Evolutionary conservation across 2,888 invertebrate genomes (phyloP).

Genomic region (Brenthis ino): DNA sequence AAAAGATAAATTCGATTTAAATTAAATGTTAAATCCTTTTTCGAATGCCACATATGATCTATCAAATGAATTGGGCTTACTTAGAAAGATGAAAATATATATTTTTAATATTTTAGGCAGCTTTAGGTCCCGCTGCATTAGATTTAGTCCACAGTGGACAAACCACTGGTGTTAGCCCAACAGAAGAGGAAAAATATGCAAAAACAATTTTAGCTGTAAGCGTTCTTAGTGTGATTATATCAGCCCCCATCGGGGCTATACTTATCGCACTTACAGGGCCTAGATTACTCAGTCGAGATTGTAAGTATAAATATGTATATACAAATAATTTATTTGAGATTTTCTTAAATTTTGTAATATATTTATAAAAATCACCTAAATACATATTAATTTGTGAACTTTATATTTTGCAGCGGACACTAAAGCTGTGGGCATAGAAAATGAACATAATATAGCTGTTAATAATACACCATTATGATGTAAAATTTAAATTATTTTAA

Average conservation of each 20-base stretch:
- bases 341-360: no score
- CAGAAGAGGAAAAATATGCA: constrained; percentile 77
- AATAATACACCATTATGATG: constrained; percentile 30
- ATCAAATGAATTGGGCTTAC: no score
- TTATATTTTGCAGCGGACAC: constrained; percentile 36
- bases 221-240: constrained; percentile 87
- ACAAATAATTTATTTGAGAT: no score
- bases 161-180: constrained; percentile 64
- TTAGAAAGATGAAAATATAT: background rate
- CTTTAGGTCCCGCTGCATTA: constrained; percentile 86
- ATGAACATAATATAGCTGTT: constrained; percentile 9
- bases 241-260: constrained; percentile 88
- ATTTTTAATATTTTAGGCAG: constrained; percentile 78
- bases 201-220: constrained; percentile 85
- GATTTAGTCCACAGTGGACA: constrained; percentile 72
- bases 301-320: constrained; percentile 45
- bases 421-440: constrained; percentile 21
- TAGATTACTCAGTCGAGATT: constrained; percentile 65
- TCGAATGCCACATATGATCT: no score
- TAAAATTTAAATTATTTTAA: background rate
- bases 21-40: no score
- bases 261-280: constrained; percentile 86
- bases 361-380: no score
- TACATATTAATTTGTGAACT: background rate
- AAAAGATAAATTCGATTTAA: no score